Conservation (phyloP, 2,113 vertebrate genomes). For the Colius striatus region DNA sequence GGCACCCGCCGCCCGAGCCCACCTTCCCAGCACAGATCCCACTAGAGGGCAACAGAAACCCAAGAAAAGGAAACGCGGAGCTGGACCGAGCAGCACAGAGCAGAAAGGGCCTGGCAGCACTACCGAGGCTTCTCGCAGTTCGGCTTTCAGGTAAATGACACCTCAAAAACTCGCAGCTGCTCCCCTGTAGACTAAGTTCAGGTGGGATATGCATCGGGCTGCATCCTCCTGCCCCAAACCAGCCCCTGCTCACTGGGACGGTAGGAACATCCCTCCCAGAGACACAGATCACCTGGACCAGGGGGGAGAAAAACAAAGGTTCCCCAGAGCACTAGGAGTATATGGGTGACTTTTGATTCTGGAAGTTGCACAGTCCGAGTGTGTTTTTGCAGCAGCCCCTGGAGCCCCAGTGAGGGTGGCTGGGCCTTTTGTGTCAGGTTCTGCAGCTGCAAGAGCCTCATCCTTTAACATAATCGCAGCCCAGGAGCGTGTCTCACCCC, state of each 20-base stretch:
- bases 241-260: rapidly evolving
- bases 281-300: rapidly evolving
- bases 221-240: background rate
- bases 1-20: background rate
- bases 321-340: background rate
- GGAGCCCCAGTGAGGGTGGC: background rate
- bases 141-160: background rate
- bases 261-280: background rate
- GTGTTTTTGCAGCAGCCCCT: background rate
- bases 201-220: too few species aligned
- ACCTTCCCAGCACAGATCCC: background rate
- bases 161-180: background rate
- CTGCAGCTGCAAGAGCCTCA: background rate
- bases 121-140: rapidly evolving
- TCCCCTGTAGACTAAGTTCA: background rate
- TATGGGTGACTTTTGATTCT: rapidly evolving
- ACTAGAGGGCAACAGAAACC: conserved; percentile 66
- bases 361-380: background rate
- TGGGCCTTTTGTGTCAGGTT: rapidly evolving
- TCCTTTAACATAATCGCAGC: too few species aligned
- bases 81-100: background rate
- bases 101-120: background rate
- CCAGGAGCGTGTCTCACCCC: rapidly evolving
- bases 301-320: too few species aligned
- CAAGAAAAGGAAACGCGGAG: background rate